Evolutionary conservation across 2,797 vertebrate genomes (phyloP).

Genomic region (Argentina silus): DNA sequence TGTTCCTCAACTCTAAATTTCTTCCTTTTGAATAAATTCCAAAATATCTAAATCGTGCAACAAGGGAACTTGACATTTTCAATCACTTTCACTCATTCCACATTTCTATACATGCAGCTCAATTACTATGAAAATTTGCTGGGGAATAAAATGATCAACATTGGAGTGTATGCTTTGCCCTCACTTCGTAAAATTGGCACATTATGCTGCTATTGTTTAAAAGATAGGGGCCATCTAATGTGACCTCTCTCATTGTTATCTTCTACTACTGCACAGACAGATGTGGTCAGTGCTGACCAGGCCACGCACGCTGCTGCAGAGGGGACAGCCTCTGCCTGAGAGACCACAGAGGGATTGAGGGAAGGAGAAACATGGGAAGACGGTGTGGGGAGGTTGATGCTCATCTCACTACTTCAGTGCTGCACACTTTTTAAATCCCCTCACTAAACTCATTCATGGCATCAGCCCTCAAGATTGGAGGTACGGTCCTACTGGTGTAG

Average conservation of each 20-base stretch:
- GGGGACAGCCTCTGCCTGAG: constrained; percentile 65
- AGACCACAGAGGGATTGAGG: constrained; percentile 68
- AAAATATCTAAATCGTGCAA: background rate
- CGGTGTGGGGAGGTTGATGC: constrained; percentile 6
- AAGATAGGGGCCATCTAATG: constrained; percentile 35
- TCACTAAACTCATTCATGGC: background rate
- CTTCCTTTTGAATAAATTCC: constrained; percentile 36
- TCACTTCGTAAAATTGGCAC: constrained; percentile 17
- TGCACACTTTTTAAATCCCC: background rate
- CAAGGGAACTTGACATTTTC: background rate
- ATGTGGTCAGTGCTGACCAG: constrained; percentile 76
- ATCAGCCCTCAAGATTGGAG: constrained; percentile 19
- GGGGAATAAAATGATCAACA: background rate
- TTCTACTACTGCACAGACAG: constrained; percentile 80
- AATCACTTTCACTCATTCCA: background rate
- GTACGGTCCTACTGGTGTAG: background rate
- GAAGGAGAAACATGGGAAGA: background rate
- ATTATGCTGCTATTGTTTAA: constrained; percentile 20
- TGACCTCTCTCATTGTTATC: constrained; percentile 74
- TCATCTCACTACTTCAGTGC: constrained; percentile 15
- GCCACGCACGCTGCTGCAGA: constrained; percentile 76
- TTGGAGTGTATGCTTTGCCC: background rate
- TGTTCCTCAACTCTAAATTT: no score
- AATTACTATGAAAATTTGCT: background rate
- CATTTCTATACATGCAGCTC: background rate